Evolutionary conservation across 2,888 invertebrate species (phyloP).

Genomic region (Pseudococcus longispinus): DNA sequence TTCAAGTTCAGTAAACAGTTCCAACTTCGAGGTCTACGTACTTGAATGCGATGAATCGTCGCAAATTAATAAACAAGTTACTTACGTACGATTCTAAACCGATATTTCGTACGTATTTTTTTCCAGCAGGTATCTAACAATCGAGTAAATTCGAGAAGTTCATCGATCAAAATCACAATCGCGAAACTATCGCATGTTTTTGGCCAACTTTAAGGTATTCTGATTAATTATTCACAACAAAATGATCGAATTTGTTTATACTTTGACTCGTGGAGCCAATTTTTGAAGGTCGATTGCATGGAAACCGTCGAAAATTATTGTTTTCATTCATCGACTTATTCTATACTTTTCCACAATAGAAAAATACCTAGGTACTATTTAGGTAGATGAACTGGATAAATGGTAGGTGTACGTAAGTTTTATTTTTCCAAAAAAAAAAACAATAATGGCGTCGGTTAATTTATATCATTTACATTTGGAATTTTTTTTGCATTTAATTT

Average conservation of each 20-base stretch:
- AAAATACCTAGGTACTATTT: too few species aligned
- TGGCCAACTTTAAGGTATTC: not conserved
- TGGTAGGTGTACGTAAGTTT: too few species aligned
- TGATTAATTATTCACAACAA: not conserved
- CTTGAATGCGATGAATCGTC: not conserved
- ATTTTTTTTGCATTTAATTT: too few species aligned
- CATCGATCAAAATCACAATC: not conserved
- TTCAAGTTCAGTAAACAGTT: conserved; percentile 21
- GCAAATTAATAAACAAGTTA: not conserved
- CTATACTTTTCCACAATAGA: not conserved
- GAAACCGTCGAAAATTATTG: not conserved
- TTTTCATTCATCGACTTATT: not conserved
- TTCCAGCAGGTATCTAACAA: not conserved
- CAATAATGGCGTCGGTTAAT: too few species aligned
- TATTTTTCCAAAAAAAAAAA: too few species aligned
- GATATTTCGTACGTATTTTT: not conserved
- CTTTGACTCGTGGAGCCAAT: not conserved
- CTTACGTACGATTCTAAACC: not conserved
- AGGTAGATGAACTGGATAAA: too few species aligned
- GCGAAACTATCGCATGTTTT: not conserved
- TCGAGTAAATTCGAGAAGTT: not conserved
- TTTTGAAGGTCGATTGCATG: not conserved
- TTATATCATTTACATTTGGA: too few species aligned
- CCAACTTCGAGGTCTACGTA: not conserved
- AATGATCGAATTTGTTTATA: not conserved